These are phyloP conservation scores for Clanis bilineata DNA, from an alignment of 2,888 invertebrate species.

Conservation along the genomic window DNA sequence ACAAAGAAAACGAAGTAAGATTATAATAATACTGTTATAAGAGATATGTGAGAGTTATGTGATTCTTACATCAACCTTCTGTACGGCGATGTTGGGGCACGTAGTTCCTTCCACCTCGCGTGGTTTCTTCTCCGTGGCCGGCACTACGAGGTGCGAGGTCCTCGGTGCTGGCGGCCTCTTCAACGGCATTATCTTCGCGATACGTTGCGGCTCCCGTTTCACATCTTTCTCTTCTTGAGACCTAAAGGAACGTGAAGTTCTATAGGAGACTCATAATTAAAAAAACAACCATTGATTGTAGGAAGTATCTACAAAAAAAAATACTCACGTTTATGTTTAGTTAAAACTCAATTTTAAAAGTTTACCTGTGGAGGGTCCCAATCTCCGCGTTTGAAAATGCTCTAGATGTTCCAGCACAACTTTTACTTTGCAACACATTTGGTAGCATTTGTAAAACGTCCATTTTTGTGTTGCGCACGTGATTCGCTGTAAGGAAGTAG, in stretches of 20 bases:
- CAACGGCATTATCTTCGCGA: conserved; percentile 13
- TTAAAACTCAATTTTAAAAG: not conserved
- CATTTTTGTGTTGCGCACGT: not conserved
- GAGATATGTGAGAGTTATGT: too few relatives aligned
- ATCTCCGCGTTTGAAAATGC: conserved; percentile 17
- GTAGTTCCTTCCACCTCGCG: conserved; percentile 18
- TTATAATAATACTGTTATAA: too few relatives aligned
- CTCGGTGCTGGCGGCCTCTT: conserved; percentile 23
- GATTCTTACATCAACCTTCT: not conserved
- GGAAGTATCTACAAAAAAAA: not conserved
- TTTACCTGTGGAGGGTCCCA: conserved; percentile 4
- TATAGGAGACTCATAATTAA: too few relatives aligned
- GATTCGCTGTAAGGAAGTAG: not conserved
- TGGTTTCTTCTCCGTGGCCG: conserved; percentile 18
- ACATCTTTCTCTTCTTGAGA: not conserved
- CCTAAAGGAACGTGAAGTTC: not conserved
- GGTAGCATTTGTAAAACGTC: not conserved
- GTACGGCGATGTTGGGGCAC: conserved; percentile 1
- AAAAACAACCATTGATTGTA: too few relatives aligned
- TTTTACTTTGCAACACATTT: not conserved
- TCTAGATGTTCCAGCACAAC: not conserved
- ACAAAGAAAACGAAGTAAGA: too few relatives aligned
- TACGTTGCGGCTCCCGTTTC: not conserved
- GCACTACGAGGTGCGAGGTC: not conserved
- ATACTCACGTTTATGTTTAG: not conserved